Evolutionary conservation across 2,113 vertebrate species (phyloP), one percentile per base, ranked within the genome.

Genomic region (Tenebrosternarchus preto): DNA sequence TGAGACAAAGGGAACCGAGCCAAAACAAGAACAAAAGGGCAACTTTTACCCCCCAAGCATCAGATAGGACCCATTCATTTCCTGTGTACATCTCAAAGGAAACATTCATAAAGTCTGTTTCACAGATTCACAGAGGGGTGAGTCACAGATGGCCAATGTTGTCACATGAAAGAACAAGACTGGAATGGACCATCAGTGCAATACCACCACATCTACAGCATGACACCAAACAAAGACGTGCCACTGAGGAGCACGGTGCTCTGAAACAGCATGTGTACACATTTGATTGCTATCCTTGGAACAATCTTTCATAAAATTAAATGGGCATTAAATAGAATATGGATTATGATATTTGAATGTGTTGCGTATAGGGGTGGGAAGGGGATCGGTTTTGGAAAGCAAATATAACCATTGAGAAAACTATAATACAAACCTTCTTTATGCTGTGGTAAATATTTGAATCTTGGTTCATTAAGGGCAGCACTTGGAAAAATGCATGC

Each of bases 1-100:
- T 15, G 20, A 68, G 53, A 50, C 63, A 33, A 9, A 73, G 2
- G 25, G 59, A 33, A 36, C 27, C 25, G 61, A 31, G 19, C 43
- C 29, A n/a, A 76, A 64, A 67, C 39, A 63, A 68, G 57, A 83
- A 75, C 72, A 78, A 77, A 81, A 70, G 57, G 56, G 29, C 39
- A 60, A 70, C 64, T 66, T 68, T 16, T 71, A 71, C 64, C 5
- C 22, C n/a, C 19, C n/a, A 29, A 67, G 61, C 50, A 78, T 83
- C 84, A 79, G 85, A 84, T 84, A 81, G 64, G 8, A 4, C 31
- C 50, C 39, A 24, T 73, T 83, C 56, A 81, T 81, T 83, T 80
- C 76, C 74, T 73, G 59, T 69, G 60, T 53, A 33, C 5, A 2
- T 77, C 74, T 64, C 78, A 68, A 22, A 77, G 46, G 22, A 83